Evolutionary conservation across 1,140 invertebrate species (phyloP), one percentile per base, ranked within the genome.

Genomic region (Gryon sp.): DNA sequence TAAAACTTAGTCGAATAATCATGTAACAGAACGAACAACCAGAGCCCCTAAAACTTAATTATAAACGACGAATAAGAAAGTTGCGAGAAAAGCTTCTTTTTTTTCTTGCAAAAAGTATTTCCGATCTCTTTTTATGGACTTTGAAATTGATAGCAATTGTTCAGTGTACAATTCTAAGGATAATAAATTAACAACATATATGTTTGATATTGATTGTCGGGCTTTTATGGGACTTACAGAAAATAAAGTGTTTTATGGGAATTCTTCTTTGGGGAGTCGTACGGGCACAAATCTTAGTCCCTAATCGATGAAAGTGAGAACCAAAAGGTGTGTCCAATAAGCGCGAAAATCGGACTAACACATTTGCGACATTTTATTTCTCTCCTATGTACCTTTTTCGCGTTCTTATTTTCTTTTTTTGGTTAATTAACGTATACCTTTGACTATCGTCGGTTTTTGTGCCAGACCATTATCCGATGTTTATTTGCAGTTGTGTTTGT

Each of bases 361-460:
- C 6, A 24, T 7, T 34, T 14, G 46, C 9, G 43, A 74, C 72
- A 83, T 78, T 83, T n/a, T n/a, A n/a, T n/a, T n/a, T n/a, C n/a
- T n/a, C n/a, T n/a, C n/a, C n/a, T n/a, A n/a, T n/a, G n/a, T n/a
- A n/a, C n/a, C n/a, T n/a, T n/a, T n/a, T n/a, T n/a, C n/a, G n/a
- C n/a, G n/a, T n/a, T n/a, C n/a, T n/a, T n/a, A n/a, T n/a, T n/a
- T n/a, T n/a, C n/a, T n/a, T n/a, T 84, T 87, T 87, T 80, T 18
- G 79, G 80, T 79, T 86, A 86, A 87, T 86, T 87, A 86, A 83
- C 80, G 43, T 50, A 41, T 78, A 62, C 69, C 82, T 78, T 76
- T 69, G 80, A 80, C 80, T 81, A 81, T 76, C 79, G 63, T 18
- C 40, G 48, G 34, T 19, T 9, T n/a, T 18, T 60, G 48, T 28